Evolutionary conservation across 2,113 vertebrate species (phyloP).

Genomic region (Argyrosomus japonicus): DNA sequence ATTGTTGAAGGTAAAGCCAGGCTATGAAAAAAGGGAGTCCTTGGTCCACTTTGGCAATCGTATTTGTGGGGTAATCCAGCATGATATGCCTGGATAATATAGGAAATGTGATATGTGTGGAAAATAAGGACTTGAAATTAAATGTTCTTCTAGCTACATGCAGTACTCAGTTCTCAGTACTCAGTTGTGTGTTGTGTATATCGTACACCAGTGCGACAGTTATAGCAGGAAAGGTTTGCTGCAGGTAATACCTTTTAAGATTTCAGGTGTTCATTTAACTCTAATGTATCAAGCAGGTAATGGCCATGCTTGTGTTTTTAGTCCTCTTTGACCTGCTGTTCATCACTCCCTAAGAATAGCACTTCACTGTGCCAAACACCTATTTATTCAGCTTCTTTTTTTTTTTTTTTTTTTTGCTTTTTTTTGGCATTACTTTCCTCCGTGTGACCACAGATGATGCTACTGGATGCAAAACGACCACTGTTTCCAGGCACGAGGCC

Average conservation of each 20-base stretch:
- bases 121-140: constrained; percentile 36
- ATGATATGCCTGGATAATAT: constrained; percentile 39
- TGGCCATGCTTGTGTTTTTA: constrained; percentile 5
- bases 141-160: constrained; percentile 33
- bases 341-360: constrained; percentile 33
- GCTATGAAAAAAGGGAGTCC: constrained; percentile 39
- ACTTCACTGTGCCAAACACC: constrained; percentile 49
- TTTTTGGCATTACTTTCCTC: constrained; percentile 46
- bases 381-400: constrained; percentile 59
- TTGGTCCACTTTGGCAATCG: constrained; percentile 47
- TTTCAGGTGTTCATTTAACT: constrained; percentile 3
- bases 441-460: constrained; percentile 46
- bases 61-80: constrained; percentile 56
- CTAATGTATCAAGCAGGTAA: constrained; percentile 28
- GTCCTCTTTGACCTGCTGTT: constrained; percentile 16
- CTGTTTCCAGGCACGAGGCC: constrained; percentile 69
- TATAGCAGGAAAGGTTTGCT: neutral
- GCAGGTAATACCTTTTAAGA: constrained; percentile 1
- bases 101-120: constrained; percentile 44
- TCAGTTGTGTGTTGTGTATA: neutral
- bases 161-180: neutral
- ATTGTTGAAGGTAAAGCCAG: constrained; percentile 38
- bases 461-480: constrained; percentile 51
- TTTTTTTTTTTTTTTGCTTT: neutral
- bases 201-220: neutral